Percentiles rank a stretch among this genome's conserved stretches.
Conservation (phyloP, 1,140 invertebrate species). For the Sarcophaga peregrina region DNA sequence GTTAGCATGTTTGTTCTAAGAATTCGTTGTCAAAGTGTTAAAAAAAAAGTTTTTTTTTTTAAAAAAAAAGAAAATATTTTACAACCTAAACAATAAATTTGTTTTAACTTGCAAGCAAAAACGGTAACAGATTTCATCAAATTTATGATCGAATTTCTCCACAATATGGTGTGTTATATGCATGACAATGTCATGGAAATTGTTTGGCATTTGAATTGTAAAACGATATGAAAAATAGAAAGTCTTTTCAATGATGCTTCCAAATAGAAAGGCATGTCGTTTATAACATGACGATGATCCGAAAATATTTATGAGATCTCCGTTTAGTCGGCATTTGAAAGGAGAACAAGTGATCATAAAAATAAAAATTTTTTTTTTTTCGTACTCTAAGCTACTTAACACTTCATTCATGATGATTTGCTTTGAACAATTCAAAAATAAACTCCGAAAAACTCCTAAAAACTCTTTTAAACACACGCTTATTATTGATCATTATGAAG, state of each 20-base stretch:
- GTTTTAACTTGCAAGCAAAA: not conserved
- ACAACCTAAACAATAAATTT: not conserved
- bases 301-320: not conserved
- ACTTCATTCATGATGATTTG: constrained; percentile 19
- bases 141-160: not conserved
- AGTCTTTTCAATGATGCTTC: too few relatives aligned
- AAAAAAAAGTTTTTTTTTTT: constrained; percentile 41
- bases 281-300: not conserved
- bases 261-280: too few relatives aligned
- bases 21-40: constrained; percentile 40
- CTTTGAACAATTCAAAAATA: not conserved
- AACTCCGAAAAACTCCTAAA: not conserved
- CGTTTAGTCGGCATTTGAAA: not conserved
- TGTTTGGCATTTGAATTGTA: not conserved
- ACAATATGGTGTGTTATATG: too few relatives aligned
- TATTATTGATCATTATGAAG: constrained; percentile 23
- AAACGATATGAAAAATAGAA: not conserved
- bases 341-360: not conserved
- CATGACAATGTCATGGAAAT: not conserved
- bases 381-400: not conserved
- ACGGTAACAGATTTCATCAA: not conserved
- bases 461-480: not conserved
- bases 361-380: not conserved
- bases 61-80: not conserved
- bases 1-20: not conserved